phyloP scores from a whole-genome alignment of 2,888 invertebrate genomes.

The Sphecodes monilicornis region DNA sequence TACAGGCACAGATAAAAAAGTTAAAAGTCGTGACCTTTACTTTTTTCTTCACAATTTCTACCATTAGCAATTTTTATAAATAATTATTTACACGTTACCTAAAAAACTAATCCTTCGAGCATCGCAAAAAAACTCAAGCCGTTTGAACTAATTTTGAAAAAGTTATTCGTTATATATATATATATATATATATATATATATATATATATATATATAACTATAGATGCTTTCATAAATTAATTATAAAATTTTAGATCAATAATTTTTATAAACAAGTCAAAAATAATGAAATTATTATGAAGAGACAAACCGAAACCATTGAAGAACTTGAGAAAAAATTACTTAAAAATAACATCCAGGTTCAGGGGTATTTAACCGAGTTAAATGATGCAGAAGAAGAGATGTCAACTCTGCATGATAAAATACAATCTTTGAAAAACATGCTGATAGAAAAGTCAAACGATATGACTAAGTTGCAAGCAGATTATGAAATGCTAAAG shows the following conservation, averaged over 20 bases:
- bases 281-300: constrained; percentile 58
- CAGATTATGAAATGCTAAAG: constrained; percentile 77
- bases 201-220: no score
- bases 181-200: no score
- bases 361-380: constrained; percentile 67
- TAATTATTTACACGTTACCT: no score
- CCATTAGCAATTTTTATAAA: no score
- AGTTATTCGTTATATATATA: no score
- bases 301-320: constrained; percentile 64
- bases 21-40: no score
- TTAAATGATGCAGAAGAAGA: constrained; percentile 71
- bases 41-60: no score
- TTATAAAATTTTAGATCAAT: constrained; percentile 52
- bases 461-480: constrained; percentile 73
- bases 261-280: constrained; percentile 48
- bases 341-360: constrained; percentile 61
- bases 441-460: constrained; percentile 75
- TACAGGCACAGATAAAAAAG: no score
- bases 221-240: neutral
- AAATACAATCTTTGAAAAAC: constrained; percentile 71
- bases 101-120: no score
- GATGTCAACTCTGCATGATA: constrained; percentile 63
- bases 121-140: no score
- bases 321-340: constrained; percentile 70
- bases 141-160: no score